Evolutionary conservation across 2,797 vertebrate genomes (phyloP).

Genomic region (Siniperca scherzeri): DNA sequence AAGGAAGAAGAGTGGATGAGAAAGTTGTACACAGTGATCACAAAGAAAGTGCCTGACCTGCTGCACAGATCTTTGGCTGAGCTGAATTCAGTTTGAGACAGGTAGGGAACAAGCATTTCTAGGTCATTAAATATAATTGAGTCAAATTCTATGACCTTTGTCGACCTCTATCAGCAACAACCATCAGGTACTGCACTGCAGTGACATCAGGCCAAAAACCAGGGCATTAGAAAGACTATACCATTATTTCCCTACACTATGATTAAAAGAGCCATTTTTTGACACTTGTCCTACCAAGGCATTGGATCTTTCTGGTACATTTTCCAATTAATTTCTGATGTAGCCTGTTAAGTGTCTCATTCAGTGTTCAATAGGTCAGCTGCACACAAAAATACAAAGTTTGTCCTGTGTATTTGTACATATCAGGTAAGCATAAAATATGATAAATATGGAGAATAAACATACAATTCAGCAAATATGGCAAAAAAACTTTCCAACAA

Average conservation of each 20-base stretch:
- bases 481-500: neutral
- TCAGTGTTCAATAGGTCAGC: conserved; percentile 9
- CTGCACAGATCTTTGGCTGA: conserved; percentile 21
- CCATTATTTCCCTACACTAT: conserved; percentile 7
- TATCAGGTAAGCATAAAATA: neutral
- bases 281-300: neutral
- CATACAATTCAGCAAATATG: neutral
- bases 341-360: conserved; percentile 1
- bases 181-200: conserved; percentile 8
- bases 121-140: conserved; percentile 55
- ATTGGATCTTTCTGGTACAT: neutral
- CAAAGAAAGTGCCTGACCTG: conserved; percentile 7
- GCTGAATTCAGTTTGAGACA: conserved; percentile 16
- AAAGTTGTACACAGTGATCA: conserved; percentile 8
- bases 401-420: neutral
- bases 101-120: conserved; percentile 1
- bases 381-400: neutral
- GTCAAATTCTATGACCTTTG: conserved; percentile 42
- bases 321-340: conserved; percentile 7
- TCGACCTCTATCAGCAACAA: conserved; percentile 12
- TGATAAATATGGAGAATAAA: neutral
- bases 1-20: conserved; percentile 13
- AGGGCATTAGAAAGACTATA: conserved; percentile 11
- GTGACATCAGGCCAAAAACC: neutral
- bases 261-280: conserved; percentile 17